These are phyloP conservation scores for Nymphalis io DNA, from an alignment of 1,140 invertebrate genomes.

Conservation along the genomic window DNA sequence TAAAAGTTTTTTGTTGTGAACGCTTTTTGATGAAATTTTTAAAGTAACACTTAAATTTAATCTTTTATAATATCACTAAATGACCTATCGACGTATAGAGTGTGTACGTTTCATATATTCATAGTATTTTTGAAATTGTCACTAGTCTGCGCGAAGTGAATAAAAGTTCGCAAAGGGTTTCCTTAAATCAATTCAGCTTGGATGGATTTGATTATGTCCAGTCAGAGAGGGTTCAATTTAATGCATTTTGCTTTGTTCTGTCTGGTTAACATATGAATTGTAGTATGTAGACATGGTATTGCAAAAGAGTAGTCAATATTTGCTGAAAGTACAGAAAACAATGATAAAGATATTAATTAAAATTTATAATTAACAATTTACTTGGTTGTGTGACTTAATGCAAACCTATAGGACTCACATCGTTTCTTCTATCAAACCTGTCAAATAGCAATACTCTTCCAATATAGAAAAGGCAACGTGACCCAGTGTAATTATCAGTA, in stretches of 20 bases:
- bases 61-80: background rate
- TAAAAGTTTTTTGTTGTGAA: slow-evolving; percentile 20
- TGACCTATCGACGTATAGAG: background rate
- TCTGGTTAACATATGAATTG: slow-evolving; percentile 2
- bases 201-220: slow-evolving; percentile 59
- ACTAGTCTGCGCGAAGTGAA: slow-evolving; percentile 30
- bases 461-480: too few relatives aligned
- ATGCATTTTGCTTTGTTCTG: slow-evolving; percentile 48
- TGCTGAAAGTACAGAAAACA: too few relatives aligned
- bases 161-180: slow-evolving; percentile 46
- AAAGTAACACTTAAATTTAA: slow-evolving; percentile 10
- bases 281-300: background rate
- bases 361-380: too few relatives aligned
- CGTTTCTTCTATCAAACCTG: too few relatives aligned
- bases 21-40: slow-evolving; percentile 24
- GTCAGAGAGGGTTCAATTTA: slow-evolving; percentile 52
- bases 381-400: too few relatives aligned
- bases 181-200: slow-evolving; percentile 54
- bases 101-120: background rate
- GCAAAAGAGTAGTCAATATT: too few relatives aligned
- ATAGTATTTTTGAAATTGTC: background rate
- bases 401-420: too few relatives aligned
- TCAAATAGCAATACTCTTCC: too few relatives aligned
- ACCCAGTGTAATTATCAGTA: too few relatives aligned
- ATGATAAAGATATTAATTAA: too few relatives aligned